Evolutionary conservation across 2,113 vertebrate genomes (phyloP).

Genomic region (Tringa solitaria): DNA sequence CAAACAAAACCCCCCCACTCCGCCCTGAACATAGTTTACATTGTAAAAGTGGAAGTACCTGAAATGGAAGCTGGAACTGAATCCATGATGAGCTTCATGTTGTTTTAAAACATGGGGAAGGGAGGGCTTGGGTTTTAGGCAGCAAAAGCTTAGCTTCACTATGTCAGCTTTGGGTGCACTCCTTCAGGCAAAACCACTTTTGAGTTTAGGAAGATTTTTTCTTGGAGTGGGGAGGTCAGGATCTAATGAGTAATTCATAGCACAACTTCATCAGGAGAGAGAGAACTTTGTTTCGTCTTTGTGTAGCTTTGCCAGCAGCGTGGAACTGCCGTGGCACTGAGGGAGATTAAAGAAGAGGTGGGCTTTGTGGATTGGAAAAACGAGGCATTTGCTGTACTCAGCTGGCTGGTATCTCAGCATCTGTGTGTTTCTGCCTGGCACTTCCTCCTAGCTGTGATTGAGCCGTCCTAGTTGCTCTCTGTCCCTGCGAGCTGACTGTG

Average conservation of each 20-base stretch:
- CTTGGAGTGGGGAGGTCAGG: not conserved
- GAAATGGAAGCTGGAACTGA: slow-evolving; percentile 3
- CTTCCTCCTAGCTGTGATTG: not conserved
- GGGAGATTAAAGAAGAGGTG: not conserved
- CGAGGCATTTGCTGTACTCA: not conserved
- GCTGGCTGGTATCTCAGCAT: not conserved
- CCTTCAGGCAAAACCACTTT: not conserved
- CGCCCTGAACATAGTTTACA: not conserved
- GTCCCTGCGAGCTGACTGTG: slow-evolving; percentile 29
- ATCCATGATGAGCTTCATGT: not conserved
- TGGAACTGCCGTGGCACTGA: not conserved
- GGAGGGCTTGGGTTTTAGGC: not conserved
- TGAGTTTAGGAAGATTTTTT: not conserved
- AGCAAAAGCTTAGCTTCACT: not conserved
- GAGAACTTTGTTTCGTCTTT: not conserved
- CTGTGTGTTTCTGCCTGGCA: not conserved
- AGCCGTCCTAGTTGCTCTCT: not conserved
- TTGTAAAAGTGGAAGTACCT: slow-evolving; percentile 29
- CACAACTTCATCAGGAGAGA: not conserved
- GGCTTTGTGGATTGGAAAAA: not conserved
- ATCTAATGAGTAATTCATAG: not conserved
- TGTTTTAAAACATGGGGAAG: not conserved
- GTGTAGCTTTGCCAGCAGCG: not conserved
- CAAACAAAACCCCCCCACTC: not conserved
- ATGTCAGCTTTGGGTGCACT: not conserved